Evolutionary conservation across 2,888 invertebrate genomes (phyloP), one percentile per base, ranked within the genome.

Genomic region (Oligia strigilis): DNA sequence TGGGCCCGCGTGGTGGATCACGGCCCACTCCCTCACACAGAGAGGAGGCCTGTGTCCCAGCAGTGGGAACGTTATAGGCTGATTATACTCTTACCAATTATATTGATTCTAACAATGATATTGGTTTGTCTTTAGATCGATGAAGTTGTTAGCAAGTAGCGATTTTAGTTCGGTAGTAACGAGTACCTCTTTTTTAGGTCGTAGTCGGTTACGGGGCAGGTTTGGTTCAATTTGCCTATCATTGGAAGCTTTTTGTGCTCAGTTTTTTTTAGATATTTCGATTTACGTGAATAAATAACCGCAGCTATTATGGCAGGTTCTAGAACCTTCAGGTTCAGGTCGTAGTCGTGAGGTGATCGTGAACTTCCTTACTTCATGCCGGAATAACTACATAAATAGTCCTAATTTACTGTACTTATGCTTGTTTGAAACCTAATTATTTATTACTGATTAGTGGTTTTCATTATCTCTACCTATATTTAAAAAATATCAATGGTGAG

Each of bases 91-190:
- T 72, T 72, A 67, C 49, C 58, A 13, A 23, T 52, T 29, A 40
- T 86, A 75, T 65, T 75, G 75, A 86, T 75, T 76, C 14, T 82
- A 14, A 13, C 29, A 62, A 62, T 70, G 11, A 74, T 67, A 86
- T 49, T 55, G 4, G 11, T 17, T 43, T 49, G 11, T 3, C 2
- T 23, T 60, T 46, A 66, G 4, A 60, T 66, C 23, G 23, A 40
- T 17, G 19, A 71, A 55, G 17, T 62, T 55, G 8, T 29, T 36
- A 49, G 55, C 29, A 72, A 43, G 52, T n/a, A 60, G 8, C 46
- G 46, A 36, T 23, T 58, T 19, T 40, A 55, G 5, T 23, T 73
- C 8, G 6, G 52, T 49, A 52, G 65, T 23, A 36, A 46, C 19
- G 29, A 49, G 29, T 17, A 19, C 43, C 8, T 11, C 29, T 55